Percentiles rank a stretch among this genome's conserved stretches.
Evolutionary conservation across 2,888 invertebrate genomes (phyloP).

Genomic region (Melieria crassipennis): DNA sequence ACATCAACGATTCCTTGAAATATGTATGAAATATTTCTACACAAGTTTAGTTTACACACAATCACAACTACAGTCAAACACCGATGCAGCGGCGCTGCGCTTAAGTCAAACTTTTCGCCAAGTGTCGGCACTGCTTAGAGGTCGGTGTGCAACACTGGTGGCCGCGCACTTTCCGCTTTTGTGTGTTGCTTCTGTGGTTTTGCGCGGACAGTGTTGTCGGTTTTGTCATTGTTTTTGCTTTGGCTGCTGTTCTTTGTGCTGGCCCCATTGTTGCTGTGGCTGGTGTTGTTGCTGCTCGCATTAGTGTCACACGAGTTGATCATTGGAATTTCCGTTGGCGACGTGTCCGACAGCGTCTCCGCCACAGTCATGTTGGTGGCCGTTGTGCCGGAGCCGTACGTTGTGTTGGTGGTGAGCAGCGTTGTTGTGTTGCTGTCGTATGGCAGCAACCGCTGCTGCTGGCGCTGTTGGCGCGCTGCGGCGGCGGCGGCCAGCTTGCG

Average conservation of each 20-base stretch:
- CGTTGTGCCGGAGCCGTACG: conserved; percentile 21
- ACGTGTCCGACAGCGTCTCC: conserved; percentile 10
- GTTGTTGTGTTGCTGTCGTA: conserved; percentile 26
- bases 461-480: conserved; percentile 14
- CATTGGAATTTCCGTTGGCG: not conserved
- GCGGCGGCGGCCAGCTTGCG: conserved; percentile 16
- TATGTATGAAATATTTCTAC: too few species aligned
- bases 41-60: too few species aligned
- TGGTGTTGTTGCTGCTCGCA: not conserved
- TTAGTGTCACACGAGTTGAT: too few species aligned
- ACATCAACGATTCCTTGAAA: too few species aligned
- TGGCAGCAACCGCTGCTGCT: conserved; percentile 11
- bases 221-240: too few species aligned
- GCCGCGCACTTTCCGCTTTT: not conserved
- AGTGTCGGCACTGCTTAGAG: not conserved
- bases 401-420: conserved; percentile 18
- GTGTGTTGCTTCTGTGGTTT: too few species aligned
- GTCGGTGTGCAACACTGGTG: conserved; percentile 26
- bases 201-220: too few species aligned
- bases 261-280: not conserved
- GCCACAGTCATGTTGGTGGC: conserved; percentile 23
- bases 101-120: too few species aligned
- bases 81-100: too few species aligned
- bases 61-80: too few species aligned
- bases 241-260: too few species aligned